Evolutionary conservation across 1,140 invertebrate species (phyloP), one percentile per base, ranked within the genome.

Genomic region (Monomorium pharaonis): DNA sequence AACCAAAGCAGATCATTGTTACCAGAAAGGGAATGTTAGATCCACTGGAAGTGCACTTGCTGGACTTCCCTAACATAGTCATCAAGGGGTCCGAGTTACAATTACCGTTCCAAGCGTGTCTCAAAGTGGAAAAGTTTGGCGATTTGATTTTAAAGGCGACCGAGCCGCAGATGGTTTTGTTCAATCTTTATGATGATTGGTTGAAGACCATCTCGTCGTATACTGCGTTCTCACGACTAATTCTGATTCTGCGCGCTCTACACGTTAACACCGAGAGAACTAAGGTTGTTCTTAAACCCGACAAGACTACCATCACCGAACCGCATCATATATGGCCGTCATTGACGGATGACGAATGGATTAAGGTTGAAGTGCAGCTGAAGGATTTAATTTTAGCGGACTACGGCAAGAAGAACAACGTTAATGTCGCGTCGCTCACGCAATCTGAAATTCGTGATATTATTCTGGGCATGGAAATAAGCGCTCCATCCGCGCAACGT

Each of bases 331-430:
- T 99, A 94, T 99, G 99, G 99, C 99, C 99, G 0, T 98, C 98
- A 0, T 95, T 99, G 0, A 97, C 97, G 3, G 99, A 99, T 92
- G 99, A 99, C 91, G 99, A 99, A 95, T 99, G 99, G 99, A 99
- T 99, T 89, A 99, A 99, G 94, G 98, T 99, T 21, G 99, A 99
- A 96, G 98, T 99, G 18, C 98, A 99, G 91, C 95, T 99, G 1
- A 99, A 99, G 94, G 99, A 99, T 95, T 96, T 99, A 7, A 99
- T 99, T 93, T 94, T 99, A 21, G 99, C 99, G 51, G 99, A 99
- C 95, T 99, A 99, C 93, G 99, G 99, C 92, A 99, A 99, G 95
- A 99, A 99, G 96, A 99, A 99, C 95, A 99, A 99, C 92, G 99
- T 99, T 0, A 99, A 99, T 94, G 99, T 99, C 0, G 99, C 99